A percentile compares a stretch with the other conserved stretches of the same genome.
These are phyloP conservation scores for Venturia canescens DNA, from an alignment of 1,140 invertebrate genomes.

Conservation along the genomic window DNA sequence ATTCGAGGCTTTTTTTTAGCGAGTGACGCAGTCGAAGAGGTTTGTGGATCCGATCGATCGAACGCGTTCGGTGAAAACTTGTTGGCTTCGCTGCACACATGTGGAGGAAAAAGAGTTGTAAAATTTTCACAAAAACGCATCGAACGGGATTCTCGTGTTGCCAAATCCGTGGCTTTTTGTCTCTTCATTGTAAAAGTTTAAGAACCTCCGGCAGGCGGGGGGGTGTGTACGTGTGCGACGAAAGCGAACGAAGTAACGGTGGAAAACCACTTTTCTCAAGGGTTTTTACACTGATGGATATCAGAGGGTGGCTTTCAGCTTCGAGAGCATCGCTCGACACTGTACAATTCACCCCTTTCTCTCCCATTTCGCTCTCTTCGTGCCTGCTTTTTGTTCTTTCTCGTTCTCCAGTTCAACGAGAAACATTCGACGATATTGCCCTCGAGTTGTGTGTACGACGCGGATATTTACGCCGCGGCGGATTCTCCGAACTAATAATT, in stretches of 20 bases:
- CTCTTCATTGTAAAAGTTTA: not conserved
- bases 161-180: not conserved
- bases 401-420: not conserved
- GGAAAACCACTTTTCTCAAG: not conserved
- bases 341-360: not conserved
- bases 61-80: too few species aligned
- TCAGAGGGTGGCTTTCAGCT: conserved; percentile 6
- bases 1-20: too few species aligned
- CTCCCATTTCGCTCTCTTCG: not conserved
- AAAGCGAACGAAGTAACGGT: not conserved
- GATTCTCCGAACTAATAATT: not conserved
- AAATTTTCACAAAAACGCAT: too few species aligned
- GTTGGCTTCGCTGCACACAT: too few species aligned
- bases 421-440: not conserved
- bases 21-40: too few species aligned
- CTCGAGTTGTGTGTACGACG: not conserved
- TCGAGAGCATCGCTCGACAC: not conserved
- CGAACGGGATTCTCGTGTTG: too few species aligned
- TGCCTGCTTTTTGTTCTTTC: not conserved
- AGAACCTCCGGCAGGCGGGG: not conserved
- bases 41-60: too few species aligned
- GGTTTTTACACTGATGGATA: not conserved
- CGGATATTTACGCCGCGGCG: not conserved
- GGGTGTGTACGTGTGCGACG: not conserved
- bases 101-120: too few species aligned